Base-by-base conservation (phyloP, 2,888 invertebrate genomes). In the Drosophila anceps region DNA sequence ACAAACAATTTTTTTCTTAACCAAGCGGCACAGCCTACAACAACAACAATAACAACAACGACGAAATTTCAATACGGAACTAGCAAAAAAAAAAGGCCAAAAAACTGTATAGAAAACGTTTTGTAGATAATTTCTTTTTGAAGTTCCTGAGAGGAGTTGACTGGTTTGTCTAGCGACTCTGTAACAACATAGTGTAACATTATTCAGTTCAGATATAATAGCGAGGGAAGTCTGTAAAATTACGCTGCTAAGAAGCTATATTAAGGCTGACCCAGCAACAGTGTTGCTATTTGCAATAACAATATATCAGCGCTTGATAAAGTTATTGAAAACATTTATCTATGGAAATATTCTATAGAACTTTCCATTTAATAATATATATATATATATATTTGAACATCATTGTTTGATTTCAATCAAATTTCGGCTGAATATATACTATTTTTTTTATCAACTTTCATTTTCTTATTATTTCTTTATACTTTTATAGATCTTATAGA, bases 1-100 rank as follows among this genome's bases (percentile, higher is more conserved):
- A 69, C 53, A 68, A 66, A 31, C 68, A 82, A 55, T 48, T 58
- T 53, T 60, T 73, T 48, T 15, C 27, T 29, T 9, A 24, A 58
- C 54, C 50, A 55, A 37, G 24, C 53, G n/a, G 3, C 15, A 15
- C 24, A 10, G 20, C 46, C 41, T 58, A 66, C 53, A 64, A 58
- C 31, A 62, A n/a, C 29, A 50, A 48, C 15, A 48, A 20, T 1
- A n/a, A 62, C 37, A 62, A 48, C 29, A 44, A 46, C 24, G n/a
- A 27, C 8, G 15, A 24, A 78, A 64, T 63, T 72, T 68, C 69
- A 64, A 83, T 73, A 71, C 84, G 84, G 72, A 86, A 77, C 79
- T 27, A 35, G 37, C 12, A 8, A 24, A 46, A 33, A 66, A n/a
- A 44, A 35, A 53, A 44, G 48, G 29, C 48, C 29, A 53, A 58